These are phyloP conservation scores for Engystomops pustulosus DNA, from an alignment of 2,113 vertebrate species.

Conservation along the genomic window DNA sequence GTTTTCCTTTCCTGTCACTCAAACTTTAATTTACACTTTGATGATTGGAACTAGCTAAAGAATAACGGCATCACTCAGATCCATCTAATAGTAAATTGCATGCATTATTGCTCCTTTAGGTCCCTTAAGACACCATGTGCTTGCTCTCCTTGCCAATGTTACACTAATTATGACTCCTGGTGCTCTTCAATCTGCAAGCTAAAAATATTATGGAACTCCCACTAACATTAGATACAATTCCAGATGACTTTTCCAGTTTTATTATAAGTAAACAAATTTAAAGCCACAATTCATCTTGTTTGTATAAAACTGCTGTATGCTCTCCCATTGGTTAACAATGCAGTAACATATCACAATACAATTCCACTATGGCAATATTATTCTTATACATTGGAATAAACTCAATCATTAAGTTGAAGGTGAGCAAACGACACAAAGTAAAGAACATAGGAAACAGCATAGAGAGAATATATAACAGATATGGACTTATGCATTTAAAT, in stretches of 20 bases:
- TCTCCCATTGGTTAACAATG: background rate
- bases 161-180: background rate
- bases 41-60: constrained; percentile 41
- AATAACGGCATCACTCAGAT: background rate
- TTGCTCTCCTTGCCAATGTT: background rate
- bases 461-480: no score
- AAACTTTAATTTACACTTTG: constrained; percentile 39
- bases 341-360: background rate
- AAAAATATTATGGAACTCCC: constrained; percentile 16
- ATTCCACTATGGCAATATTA: constrained; percentile 6
- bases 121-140: background rate
- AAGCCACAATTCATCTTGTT: background rate
- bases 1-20: constrained; percentile 30
- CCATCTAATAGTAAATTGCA: background rate
- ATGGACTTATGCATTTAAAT: no score
- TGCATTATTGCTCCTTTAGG: background rate
- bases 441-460: no score
- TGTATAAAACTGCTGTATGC: constrained; percentile 13
- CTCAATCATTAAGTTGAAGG: background rate
- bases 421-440: no score
- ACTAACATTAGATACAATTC: background rate
- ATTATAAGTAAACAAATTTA: constrained; percentile 18
- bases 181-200: background rate
- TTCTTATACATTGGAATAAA: background rate
- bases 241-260: constrained; percentile 6